Evolutionary conservation across 2,888 invertebrate genomes (phyloP).

Genomic region (Tigriopus californicus): DNA sequence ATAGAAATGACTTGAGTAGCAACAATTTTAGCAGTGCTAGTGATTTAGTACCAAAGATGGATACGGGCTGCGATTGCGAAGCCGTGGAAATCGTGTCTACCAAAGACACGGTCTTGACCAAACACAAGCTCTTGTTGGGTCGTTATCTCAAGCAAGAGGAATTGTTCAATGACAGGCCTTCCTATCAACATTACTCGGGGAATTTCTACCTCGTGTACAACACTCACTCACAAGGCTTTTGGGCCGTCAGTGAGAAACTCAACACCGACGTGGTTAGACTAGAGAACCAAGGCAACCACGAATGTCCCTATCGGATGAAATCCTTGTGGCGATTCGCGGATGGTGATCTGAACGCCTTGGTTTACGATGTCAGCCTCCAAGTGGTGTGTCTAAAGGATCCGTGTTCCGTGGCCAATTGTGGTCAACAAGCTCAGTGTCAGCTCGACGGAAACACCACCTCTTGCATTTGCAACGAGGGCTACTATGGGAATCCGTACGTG

Average conservation of each 20-base stretch:
- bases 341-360: background rate
- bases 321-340: slow-evolving; percentile 2
- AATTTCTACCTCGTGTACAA: slow-evolving; percentile 2
- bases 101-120: background rate
- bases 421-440: background rate
- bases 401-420: background rate
- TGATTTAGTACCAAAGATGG: background rate
- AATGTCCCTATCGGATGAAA: background rate
- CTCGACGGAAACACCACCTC: background rate
- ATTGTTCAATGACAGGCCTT: background rate
- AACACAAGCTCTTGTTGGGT: background rate
- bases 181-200: background rate
- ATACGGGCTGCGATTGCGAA: background rate
- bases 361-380: background rate
- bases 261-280: background rate
- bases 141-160: background rate
- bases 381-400: background rate
- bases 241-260: background rate
- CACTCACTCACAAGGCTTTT: background rate
- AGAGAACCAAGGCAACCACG: background rate
- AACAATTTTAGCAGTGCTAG: too few species aligned
- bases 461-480: background rate
- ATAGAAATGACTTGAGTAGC: too few species aligned
- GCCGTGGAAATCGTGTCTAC: background rate
- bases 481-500: background rate